These are phyloP conservation scores for Lucilia cuprina DNA, from an alignment of 1,140 invertebrate species.

Conservation along the genomic window DNA sequence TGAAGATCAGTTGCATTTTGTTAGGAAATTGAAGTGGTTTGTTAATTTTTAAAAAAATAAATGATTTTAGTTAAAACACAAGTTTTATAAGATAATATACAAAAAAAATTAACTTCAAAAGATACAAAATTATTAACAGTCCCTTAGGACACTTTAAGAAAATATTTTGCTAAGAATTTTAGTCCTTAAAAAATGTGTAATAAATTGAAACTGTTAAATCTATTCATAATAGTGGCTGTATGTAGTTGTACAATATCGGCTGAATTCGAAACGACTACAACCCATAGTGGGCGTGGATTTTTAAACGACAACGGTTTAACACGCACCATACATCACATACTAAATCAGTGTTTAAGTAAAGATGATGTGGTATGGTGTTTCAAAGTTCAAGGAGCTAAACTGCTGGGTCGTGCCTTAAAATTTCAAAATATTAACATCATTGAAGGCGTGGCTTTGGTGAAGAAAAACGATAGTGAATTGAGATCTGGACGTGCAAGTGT, in stretches of 20 bases:
- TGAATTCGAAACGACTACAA: constrained; percentile 38
- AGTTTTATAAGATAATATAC: background rate
- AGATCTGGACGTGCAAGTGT: constrained; percentile 62
- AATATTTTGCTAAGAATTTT: background rate
- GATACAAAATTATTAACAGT: too few relatives aligned
- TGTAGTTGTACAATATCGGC: constrained; percentile 27
- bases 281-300: constrained; percentile 12
- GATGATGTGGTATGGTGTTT: constrained; percentile 72
- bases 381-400: constrained; percentile 71
- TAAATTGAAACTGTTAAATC: background rate
- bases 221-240: constrained; percentile 32
- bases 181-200: constrained; percentile 26
- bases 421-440: constrained; percentile 69
- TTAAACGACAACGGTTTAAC: constrained; percentile 48
- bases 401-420: constrained; percentile 70
- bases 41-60: constrained; percentile 20
- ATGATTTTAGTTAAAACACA: background rate
- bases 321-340: constrained; percentile 65
- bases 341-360: constrained; percentile 68
- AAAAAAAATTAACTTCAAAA: background rate
- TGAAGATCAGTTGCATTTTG: constrained; percentile 56
- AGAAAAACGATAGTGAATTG: constrained; percentile 55
- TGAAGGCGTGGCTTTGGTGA: constrained; percentile 68
- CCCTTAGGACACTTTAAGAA: background rate
- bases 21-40: constrained; percentile 33